Evolutionary conservation across 1,140 invertebrate species (phyloP).

Genomic region (Trichonephila clavipes): DNA sequence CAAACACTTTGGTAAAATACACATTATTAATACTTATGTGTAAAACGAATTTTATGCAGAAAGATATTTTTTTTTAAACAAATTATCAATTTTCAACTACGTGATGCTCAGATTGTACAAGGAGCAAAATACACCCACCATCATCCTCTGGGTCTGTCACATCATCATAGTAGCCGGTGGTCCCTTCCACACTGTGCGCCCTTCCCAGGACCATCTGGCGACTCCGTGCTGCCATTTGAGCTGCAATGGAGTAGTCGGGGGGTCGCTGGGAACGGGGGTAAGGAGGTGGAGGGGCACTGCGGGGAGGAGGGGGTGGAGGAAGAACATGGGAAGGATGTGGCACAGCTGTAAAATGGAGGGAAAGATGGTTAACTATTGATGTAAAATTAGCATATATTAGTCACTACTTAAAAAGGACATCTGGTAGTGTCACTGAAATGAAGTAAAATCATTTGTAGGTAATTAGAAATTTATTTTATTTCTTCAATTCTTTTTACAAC

Average conservation of each 20-base stretch:
- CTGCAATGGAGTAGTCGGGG: slow-evolving; percentile 88
- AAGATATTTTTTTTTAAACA: too few species aligned
- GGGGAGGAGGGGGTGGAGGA: slow-evolving; percentile 73
- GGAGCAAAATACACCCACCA: slow-evolving; percentile 78
- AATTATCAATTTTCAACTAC: too few species aligned
- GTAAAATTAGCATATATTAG: neutral
- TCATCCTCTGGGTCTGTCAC: slow-evolving; percentile 86
- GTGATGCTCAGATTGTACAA: too few species aligned
- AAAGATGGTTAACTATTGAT: neutral
- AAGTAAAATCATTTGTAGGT: neutral
- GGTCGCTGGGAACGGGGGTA: slow-evolving; percentile 80
- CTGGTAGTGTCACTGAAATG: neutral
- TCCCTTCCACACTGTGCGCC: slow-evolving; percentile 92
- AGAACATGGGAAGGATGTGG: slow-evolving; percentile 28
- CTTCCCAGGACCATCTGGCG: slow-evolving; percentile 87
- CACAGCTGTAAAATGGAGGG: neutral
- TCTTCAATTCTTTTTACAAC: too few species aligned
- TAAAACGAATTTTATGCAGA: too few species aligned
- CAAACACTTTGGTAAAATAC: too few species aligned
- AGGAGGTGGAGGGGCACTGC: slow-evolving; percentile 70
- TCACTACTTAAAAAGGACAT: neutral
- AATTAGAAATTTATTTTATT: too few species aligned
- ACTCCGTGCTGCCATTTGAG: slow-evolving; percentile 87
- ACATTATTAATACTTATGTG: too few species aligned
- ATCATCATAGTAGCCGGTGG: slow-evolving; percentile 85